Conservation (phyloP, 2,797 vertebrate genomes). For the Channa striata region DNA sequence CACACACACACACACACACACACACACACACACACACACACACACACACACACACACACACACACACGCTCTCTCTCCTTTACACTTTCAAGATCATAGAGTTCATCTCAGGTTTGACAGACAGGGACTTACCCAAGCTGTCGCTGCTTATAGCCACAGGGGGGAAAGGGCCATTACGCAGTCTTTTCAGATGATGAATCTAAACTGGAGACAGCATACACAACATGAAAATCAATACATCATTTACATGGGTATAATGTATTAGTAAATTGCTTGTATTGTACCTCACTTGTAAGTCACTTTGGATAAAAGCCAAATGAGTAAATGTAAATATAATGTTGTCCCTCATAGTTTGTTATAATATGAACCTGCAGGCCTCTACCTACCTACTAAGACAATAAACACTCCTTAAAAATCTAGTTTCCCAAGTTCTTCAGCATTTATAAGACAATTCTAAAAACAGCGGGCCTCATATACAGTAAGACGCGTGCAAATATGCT, state of each 20-base stretch:
- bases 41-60: slow-evolving; percentile 11
- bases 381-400: background rate
- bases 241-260: background rate
- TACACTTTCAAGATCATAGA: slow-evolving; percentile 37
- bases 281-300: too few relatives aligned
- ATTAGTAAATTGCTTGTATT: too few relatives aligned
- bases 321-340: slow-evolving; percentile 12
- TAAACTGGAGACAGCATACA: slow-evolving; percentile 8
- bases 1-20: slow-evolving; percentile 17
- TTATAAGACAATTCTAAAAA: background rate
- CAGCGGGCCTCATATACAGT: background rate
- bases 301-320: too few relatives aligned
- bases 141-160: slow-evolving; percentile 42
- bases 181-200: slow-evolving; percentile 43
- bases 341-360: slow-evolving; percentile 35
- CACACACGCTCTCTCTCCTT: slow-evolving; percentile 22
- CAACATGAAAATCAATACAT: slow-evolving; percentile 23
- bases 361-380: background rate
- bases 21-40: slow-evolving; percentile 19
- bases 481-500: background rate
- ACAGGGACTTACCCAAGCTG: slow-evolving; percentile 54
- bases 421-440: background rate
- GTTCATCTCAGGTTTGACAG: slow-evolving; percentile 73
- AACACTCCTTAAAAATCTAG: slow-evolving; percentile 11
- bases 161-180: slow-evolving; percentile 33